Evolutionary conservation across 2,888 invertebrate species (phyloP).

Genomic region (Agonopterix alstromeriana): DNA sequence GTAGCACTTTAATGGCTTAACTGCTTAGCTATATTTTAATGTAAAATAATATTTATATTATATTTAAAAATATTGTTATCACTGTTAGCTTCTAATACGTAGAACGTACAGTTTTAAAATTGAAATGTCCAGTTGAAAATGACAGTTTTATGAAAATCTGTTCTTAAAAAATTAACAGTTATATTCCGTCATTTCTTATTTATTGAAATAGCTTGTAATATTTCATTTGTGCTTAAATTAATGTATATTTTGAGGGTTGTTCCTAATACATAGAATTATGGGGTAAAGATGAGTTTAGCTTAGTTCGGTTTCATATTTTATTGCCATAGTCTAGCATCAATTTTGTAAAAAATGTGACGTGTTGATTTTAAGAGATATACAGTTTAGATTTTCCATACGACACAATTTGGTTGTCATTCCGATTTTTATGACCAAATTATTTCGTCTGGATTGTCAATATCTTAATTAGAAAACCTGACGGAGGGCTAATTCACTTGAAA

Average conservation of each 20-base stretch:
- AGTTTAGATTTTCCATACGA: too few species aligned
- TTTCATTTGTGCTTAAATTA: conserved; percentile 40
- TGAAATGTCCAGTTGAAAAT: conserved; percentile 1
- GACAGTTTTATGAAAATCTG: conserved; percentile 6
- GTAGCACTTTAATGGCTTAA: conserved; percentile 68
- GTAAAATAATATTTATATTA: conserved; percentile 75
- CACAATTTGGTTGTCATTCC: too few species aligned
- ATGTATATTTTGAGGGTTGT: conserved; percentile 57
- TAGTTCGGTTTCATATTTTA: too few species aligned
- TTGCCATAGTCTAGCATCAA: too few species aligned
- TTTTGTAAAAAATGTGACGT: too few species aligned
- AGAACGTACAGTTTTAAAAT: conserved; percentile 32
- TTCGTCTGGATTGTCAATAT: too few species aligned
- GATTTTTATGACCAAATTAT: too few species aligned
- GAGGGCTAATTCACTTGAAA: too few species aligned
- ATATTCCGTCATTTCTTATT: conserved; percentile 10
- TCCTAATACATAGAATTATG: conserved; percentile 54
- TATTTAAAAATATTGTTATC: conserved; percentile 69
- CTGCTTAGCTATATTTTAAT: conserved; percentile 67
- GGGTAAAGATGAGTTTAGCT: conserved; percentile 23
- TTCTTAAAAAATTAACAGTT: conserved; percentile 1
- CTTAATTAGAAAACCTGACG: too few species aligned
- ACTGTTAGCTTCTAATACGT: conserved; percentile 52
- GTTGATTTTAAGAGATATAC: too few species aligned
- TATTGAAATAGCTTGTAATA: conserved; percentile 41